phyloP scores from a whole-genome alignment of 2,113 vertebrate genomes.

The Octodon degus region DNA sequence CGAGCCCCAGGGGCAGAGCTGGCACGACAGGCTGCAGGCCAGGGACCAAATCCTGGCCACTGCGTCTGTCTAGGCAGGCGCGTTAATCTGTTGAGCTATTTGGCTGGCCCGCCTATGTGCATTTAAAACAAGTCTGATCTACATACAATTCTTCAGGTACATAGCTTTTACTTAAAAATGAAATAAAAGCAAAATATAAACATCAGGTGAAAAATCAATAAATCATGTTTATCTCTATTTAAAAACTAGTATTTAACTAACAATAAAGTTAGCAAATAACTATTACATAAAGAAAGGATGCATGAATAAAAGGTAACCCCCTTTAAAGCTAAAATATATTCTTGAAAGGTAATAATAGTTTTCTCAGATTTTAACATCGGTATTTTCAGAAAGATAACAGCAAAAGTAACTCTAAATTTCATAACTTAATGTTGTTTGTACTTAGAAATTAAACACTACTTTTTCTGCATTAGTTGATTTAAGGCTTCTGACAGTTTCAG shows the following conservation, averaged over 20 bases:
- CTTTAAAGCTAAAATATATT: background rate
- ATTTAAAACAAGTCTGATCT: slow-evolving; percentile 65
- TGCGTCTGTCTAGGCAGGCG: too few relatives aligned
- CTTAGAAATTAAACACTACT: background rate
- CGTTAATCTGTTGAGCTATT: too few relatives aligned
- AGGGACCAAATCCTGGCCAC: too few relatives aligned
- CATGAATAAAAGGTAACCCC: background rate
- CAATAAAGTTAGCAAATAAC: background rate
- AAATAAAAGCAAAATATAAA: slow-evolving; percentile 38
- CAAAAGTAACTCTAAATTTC: background rate
- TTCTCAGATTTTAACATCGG: slow-evolving; percentile 34
- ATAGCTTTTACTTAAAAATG: slow-evolving; percentile 29
- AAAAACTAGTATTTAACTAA: slow-evolving; percentile 8
- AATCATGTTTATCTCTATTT: slow-evolving; percentile 21
- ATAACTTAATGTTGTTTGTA: background rate
- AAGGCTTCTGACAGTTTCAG: background rate
- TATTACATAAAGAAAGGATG: background rate
- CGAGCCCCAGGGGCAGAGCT: too few relatives aligned
- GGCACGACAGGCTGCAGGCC: too few relatives aligned
- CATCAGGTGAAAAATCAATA: slow-evolving; percentile 38
- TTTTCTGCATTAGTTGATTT: background rate
- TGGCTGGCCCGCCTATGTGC: background rate
- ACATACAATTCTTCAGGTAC: background rate
- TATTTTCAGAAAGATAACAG: slow-evolving; percentile 36
- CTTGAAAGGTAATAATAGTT: background rate